Percentiles rank a stretch among this genome's conserved stretches.
Conservation (phyloP, 2,888 invertebrate species). For the Buathra laborator region DNA sequence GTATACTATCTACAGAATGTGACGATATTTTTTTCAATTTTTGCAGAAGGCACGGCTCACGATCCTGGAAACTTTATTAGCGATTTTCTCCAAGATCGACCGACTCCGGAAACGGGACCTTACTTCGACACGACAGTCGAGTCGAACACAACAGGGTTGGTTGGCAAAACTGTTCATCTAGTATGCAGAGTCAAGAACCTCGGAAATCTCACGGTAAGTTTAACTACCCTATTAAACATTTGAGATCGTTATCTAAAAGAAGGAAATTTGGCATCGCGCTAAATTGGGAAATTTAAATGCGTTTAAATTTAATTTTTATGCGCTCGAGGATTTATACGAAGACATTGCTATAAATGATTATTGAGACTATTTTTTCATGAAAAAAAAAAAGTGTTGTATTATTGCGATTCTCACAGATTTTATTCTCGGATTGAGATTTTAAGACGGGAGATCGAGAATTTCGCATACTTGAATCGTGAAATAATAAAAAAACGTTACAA, state of each 20-base stretch:
- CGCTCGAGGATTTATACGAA: too few relatives aligned
- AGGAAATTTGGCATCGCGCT: not conserved
- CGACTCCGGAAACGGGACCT: slow-evolving; percentile 83
- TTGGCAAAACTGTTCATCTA: slow-evolving; percentile 85
- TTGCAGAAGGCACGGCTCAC: slow-evolving; percentile 85
- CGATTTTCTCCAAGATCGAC: slow-evolving; percentile 83
- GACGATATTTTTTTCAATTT: not conserved
- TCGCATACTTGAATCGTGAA: not conserved
- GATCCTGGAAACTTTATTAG: slow-evolving; percentile 83
- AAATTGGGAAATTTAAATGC: too few relatives aligned
- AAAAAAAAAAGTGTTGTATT: too few relatives aligned
- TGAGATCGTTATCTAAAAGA: not conserved
- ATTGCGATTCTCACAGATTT: not conserved
- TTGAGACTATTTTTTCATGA: too few relatives aligned
- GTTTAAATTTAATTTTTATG: too few relatives aligned
- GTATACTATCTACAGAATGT: too few relatives aligned
- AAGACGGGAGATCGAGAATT: not conserved
- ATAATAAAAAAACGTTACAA: not conserved
- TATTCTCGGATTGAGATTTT: not conserved
- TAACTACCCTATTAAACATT: not conserved
- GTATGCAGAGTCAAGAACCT: slow-evolving; percentile 85
- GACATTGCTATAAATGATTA: too few relatives aligned
- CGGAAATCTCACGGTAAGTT: slow-evolving; percentile 85
- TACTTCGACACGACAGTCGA: slow-evolving; percentile 83
- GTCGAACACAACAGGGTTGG: slow-evolving; percentile 85